Evolutionary conservation across 2,797 vertebrate species (phyloP), one percentile per base, ranked within the genome.

Genomic region (Tokudaia tokunoshimensis): DNA sequence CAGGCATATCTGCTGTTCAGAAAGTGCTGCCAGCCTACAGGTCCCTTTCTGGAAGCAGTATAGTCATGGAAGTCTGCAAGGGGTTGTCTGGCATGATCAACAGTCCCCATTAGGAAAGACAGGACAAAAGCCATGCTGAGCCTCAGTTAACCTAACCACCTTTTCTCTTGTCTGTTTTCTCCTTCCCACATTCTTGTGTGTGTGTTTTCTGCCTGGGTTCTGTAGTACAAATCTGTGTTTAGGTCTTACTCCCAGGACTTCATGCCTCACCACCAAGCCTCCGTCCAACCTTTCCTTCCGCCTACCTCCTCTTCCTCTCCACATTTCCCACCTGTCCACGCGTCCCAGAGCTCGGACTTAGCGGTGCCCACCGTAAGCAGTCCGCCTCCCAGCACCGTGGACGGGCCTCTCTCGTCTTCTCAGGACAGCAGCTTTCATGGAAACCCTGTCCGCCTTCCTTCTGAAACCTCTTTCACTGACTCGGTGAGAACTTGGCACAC

Each of bases 381-480:
- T 98, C 98, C 98, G 97, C 98, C 99, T 98, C 98, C 99, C 98
- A 98, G 99, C 99, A 97, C 99, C 97, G 98, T 98, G 98, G 99
- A 99, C 96, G 99, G 99, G 99, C 99, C 99, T 98, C 99, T 99
- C 98, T 98, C 99, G 97, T 99, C 99, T 98, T 99, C 99, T 98
- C 99, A 99, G 99, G 99, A 99, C 97, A 99, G 99, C 99, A 99
- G 98, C 99, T 99, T 99, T 98, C 97, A 98, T 29, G 99, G 99
- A 98, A 99, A 98, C 99, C 98, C 99, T 98, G 99, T 99, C 99
- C 99, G 99, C 99, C 99, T 99, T 99, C 99, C 99, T 99, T 99
- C 99, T 97, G 99, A 99, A 98, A 98, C 99, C 98, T 99, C 99
- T 99, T 98, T 99, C 99, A 99, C 99, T 99, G 99, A 99, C 99